A percentile compares a stretch with the other conserved stretches of the same genome.
Conservation (phyloP, 2,113 vertebrate species). For the Catharus bicknelli region DNA sequence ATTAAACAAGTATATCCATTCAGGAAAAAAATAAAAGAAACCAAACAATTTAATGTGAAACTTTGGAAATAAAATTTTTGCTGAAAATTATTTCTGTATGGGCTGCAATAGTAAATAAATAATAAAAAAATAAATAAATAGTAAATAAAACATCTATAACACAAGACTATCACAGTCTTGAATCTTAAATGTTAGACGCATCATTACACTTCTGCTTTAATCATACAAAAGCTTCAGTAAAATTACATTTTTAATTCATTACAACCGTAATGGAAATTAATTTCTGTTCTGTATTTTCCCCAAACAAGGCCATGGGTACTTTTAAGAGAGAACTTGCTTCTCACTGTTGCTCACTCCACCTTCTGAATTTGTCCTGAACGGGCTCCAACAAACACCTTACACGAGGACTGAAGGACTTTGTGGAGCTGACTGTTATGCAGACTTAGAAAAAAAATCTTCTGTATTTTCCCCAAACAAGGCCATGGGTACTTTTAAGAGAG, state of each 20-base stretch:
- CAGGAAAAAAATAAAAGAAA: neutral
- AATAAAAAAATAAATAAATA: neutral
- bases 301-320: neutral
- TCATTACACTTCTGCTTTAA: neutral
- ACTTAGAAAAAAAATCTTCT: neutral
- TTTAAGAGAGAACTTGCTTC: neutral
- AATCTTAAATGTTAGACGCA: neutral
- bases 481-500: neutral
- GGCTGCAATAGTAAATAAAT: conserved; percentile 7
- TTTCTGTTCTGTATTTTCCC: neutral
- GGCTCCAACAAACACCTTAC: neutral
- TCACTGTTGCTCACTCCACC: neutral
- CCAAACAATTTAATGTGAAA: neutral
- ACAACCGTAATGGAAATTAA: neutral
- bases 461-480: neutral
- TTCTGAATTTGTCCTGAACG: neutral
- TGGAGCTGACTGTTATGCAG: neutral
- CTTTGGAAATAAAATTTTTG: conserved; percentile 30
- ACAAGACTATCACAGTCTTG: neutral
- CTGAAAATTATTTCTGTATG: conserved; percentile 43
- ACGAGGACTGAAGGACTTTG: neutral
- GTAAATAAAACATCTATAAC: conserved; percentile 8
- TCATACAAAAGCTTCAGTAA: neutral
- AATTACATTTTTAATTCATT: neutral
- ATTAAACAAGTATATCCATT: conserved; percentile 11